These are phyloP conservation scores for Ceratina australensis DNA, from an alignment of 1,140 invertebrate species.

Conservation along the genomic window DNA sequence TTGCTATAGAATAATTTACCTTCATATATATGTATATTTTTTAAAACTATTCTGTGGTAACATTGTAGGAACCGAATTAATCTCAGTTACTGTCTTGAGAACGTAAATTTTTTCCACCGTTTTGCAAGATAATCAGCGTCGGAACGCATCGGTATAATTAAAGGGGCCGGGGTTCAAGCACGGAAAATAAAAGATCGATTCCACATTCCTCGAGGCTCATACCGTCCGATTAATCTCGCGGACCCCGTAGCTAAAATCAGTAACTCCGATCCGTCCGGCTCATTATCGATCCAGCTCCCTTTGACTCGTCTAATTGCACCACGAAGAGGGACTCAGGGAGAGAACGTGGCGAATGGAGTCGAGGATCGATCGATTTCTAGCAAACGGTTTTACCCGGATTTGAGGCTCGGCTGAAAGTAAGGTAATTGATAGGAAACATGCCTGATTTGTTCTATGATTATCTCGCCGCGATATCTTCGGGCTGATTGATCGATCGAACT, in stretches of 20 bases:
- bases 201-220: slow-evolving; percentile 39
- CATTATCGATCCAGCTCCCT: slow-evolving; percentile 37
- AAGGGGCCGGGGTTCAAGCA: slow-evolving; percentile 21
- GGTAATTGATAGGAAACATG: slow-evolving; percentile 14
- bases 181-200: slow-evolving; percentile 28
- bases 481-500: not conserved
- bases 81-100: no score
- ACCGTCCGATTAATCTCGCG: slow-evolving; percentile 40
- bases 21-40: no score
- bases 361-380: not conserved
- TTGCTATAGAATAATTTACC: no score
- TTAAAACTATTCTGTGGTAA: no score
- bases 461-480: not conserved
- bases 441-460: slow-evolving; percentile 11
- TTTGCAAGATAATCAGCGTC: slow-evolving; percentile 43
- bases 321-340: not conserved
- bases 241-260: slow-evolving; percentile 44
- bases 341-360: not conserved
- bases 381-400: no score
- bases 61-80: no score
- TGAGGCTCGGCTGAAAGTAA: not conserved
- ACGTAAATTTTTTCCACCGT: not conserved
- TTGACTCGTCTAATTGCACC: slow-evolving; percentile 45
- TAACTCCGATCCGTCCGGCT: slow-evolving; percentile 41
- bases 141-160: slow-evolving; percentile 37